Base-by-base conservation (phyloP, 2,113 vertebrate species). In the Ammodytes marinus region DNA sequence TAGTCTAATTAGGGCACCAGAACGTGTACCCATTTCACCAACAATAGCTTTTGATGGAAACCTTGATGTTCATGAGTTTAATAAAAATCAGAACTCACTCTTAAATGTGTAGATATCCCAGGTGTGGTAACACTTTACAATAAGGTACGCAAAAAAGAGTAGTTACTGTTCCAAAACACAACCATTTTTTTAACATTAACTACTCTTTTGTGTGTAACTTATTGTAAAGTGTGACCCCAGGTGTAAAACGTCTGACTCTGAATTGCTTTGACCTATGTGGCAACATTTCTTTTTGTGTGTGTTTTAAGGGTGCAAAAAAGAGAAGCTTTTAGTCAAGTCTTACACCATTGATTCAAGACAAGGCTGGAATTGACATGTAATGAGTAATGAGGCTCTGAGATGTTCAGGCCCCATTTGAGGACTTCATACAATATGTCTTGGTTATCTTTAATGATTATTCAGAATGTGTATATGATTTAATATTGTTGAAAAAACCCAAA, bases 311-410 rank as follows among this genome's bases (percentile, higher is more conserved):
- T 8, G 15, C 57, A 72, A 63, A 80, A 64, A 68, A 27, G 1
- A 4, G 5, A 64, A 69, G 40, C 63, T 68, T 69, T 83, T 74
- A 59, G 82, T 78, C 55, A 86, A 64, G 65, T 43, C 61, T 70
- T 37, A 47, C 58, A 45, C 37, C 78, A 78, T 77, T 47, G 27
- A 27, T 27, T 27, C 27, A 27, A 27, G 27, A 27, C 67, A 39
- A 12, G 27, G 65, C 67, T 64, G 50, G 46, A 42, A 70, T 27
- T 84, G 70, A 67, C 71, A 65, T 69, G 63, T 66, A 42, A 79
- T 54, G 49, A 60, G 77, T 42, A 83, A 84, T 77, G 68, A 71
- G 68, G 68, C 60, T 63, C 27, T 11, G 19, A 6, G 67, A 55
- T 59, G 58, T 77, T 73, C 45, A 7, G 67, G 46, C 12, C 63